Evolutionary conservation across 1,140 invertebrate genomes (phyloP), one percentile per base, ranked within the genome.

Genomic region (Capitella teleta): DNA sequence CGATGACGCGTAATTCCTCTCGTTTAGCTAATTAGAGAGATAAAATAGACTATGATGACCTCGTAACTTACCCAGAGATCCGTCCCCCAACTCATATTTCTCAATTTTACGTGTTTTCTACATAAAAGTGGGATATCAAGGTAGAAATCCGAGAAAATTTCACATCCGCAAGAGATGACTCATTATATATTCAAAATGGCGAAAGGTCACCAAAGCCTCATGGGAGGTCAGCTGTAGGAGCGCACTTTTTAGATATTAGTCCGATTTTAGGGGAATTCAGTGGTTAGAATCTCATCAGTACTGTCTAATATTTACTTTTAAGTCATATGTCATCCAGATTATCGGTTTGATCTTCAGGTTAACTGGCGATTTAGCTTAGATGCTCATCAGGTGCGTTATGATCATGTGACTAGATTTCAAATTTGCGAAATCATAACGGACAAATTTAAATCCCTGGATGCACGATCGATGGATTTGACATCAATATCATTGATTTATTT

Each of bases 21-120:
- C n/a, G n/a, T n/a, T n/a, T n/a, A n/a, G n/a, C n/a, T n/a, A n/a
- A n/a, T n/a, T n/a, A n/a, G n/a, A n/a, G n/a, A n/a, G n/a, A n/a
- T n/a, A n/a, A n/a, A n/a, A n/a, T n/a, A n/a, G n/a, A n/a, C n/a
- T n/a, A n/a, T n/a, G n/a, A n/a, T n/a, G n/a, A n/a, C n/a, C n/a
- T n/a, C n/a, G n/a, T 24, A 4, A 25, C 42, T 44, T 28, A 44
- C 42, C 42, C 42, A 44, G 21, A 44, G 25, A 16, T 44, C 42
- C 25, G 42, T 44, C 25, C 42, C 42, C 42, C 42, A 44, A 44
- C 42, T 44, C 42, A 44, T 44, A 28, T 40, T 40, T 40, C 19
- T 21, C 19, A 40, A 21, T 19, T 40, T 40, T 21, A n/a, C 25
- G 8, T 24, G 19, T 24, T n/a, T n/a, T n/a, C n/a, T n/a, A n/a